phyloP scores from a whole-genome alignment of 2,113 vertebrate species.

The Eubucco bourcierii region DNA sequence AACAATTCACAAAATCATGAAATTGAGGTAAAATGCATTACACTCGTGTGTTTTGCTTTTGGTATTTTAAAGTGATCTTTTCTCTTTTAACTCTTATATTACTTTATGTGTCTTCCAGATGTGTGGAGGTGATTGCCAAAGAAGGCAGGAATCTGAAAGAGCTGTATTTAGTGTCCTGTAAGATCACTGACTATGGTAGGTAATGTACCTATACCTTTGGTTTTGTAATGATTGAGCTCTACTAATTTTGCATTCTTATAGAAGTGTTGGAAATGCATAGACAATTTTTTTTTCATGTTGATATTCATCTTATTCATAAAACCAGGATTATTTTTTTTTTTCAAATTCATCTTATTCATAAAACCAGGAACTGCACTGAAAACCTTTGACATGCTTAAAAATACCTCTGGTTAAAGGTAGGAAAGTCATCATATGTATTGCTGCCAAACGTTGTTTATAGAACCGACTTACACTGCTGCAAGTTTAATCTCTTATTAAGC shows the following conservation, averaged over 20 bases:
- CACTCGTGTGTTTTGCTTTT: not conserved
- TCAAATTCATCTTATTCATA: not conserved
- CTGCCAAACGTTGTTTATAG: not conserved
- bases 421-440: not conserved
- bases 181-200: slow-evolving; percentile 98
- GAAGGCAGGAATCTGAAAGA: slow-evolving; percentile 95
- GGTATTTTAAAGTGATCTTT: not conserved
- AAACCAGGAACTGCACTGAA: not conserved
- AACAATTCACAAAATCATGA: slow-evolving; percentile 11
- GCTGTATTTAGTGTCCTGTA: slow-evolving; percentile 97
- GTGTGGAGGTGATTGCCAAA: slow-evolving; percentile 98
- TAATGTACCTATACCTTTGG: slow-evolving; percentile 12
- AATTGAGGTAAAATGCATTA: not conserved
- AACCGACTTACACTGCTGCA: not conserved
- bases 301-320: not conserved
- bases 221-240: not conserved
- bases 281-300: too few species aligned
- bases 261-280: not conserved
- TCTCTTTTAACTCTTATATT: slow-evolving; percentile 27
- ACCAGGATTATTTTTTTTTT: too few species aligned
- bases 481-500: not conserved
- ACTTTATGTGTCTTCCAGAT: slow-evolving; percentile 82
- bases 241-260: not conserved
- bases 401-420: not conserved
- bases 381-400: not conserved